These are phyloP conservation scores for Stenoptilia bipunctidactyla DNA, from an alignment of 2,888 invertebrate species.

Conservation along the genomic window DNA sequence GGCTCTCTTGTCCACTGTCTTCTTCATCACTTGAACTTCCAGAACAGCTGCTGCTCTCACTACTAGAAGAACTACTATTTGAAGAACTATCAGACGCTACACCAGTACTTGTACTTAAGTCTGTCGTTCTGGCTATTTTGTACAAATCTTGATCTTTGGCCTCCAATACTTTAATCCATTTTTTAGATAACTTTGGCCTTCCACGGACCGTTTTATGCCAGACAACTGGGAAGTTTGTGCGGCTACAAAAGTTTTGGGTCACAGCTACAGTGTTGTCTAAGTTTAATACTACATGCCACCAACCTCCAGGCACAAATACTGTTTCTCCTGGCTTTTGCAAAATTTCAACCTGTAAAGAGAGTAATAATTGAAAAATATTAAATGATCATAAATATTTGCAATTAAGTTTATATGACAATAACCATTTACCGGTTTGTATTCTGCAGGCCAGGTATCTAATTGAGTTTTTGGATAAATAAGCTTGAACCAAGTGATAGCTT, in stretches of 20 bases:
- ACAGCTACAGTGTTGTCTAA: constrained; percentile 96
- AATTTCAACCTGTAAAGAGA: constrained; percentile 82
- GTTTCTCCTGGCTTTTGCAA: constrained; percentile 97
- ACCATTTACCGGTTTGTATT: constrained; percentile 83
- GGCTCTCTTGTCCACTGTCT: constrained; percentile 90
- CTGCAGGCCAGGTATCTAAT: constrained; percentile 88
- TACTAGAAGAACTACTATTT: constrained; percentile 84
- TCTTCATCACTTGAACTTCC: constrained; percentile 70
- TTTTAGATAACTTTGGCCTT: constrained; percentile 93
- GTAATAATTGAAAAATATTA: constrained; percentile 8
- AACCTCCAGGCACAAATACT: constrained; percentile 98
- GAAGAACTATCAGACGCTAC: constrained; percentile 96
- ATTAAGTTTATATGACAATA: background rate
- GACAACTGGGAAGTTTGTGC: constrained; percentile 96
- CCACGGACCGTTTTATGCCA: constrained; percentile 98
- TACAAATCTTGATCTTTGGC: constrained; percentile 84
- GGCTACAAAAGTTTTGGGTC: constrained; percentile 97
- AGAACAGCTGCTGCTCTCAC: constrained; percentile 72
- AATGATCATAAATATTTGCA: background rate
- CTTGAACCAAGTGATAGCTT: constrained; percentile 98
- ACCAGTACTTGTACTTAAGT: constrained; percentile 87
- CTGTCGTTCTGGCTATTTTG: constrained; percentile 84
- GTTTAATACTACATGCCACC: constrained; percentile 99
- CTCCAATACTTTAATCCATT: constrained; percentile 83
- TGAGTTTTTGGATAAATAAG: constrained; percentile 95